Evolutionary conservation across 2,888 invertebrate genomes (phyloP).

Genomic region (Trachelus tabidus): DNA sequence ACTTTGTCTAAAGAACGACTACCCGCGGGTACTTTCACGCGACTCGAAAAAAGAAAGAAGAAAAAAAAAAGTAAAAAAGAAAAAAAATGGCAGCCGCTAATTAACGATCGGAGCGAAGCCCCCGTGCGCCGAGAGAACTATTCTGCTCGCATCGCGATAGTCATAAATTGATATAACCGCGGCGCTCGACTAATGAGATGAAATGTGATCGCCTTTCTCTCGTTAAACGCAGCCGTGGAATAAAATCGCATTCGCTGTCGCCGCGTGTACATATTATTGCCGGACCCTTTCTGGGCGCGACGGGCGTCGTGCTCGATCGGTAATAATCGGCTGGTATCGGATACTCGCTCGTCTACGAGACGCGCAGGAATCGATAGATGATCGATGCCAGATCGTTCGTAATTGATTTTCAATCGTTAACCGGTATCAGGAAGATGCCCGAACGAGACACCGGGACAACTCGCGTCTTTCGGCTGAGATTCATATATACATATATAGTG

Average conservation of each 20-base stretch:
- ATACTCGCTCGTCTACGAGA: not conserved
- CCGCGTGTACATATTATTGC: not conserved
- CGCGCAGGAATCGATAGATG: too few species aligned
- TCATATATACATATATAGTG: not conserved
- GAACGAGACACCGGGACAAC: not conserved
- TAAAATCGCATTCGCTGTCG: constrained; percentile 42
- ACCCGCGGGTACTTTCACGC: constrained; percentile 47
- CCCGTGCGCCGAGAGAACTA: constrained; percentile 25
- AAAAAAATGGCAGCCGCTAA: constrained; percentile 34
- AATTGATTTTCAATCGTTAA: too few species aligned
- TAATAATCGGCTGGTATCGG: not conserved
- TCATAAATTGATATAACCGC: constrained; percentile 61
- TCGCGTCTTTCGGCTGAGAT: not conserved
- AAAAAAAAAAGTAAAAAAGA: constrained; percentile 19
- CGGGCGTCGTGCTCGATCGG: not conserved
- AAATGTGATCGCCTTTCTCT: constrained; percentile 64
- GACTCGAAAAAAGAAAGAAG: constrained; percentile 25
- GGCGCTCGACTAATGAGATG: constrained; percentile 58
- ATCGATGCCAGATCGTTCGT: too few species aligned
- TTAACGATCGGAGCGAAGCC: constrained; percentile 40
- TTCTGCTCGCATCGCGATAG: constrained; percentile 38
- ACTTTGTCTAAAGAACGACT: constrained; percentile 25
- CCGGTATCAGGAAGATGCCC: not conserved
- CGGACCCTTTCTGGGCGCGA: not conserved
- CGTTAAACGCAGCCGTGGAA: constrained; percentile 53